Evolutionary conservation across 2,797 vertebrate genomes (phyloP).

Genomic region (Chromis chromis): DNA sequence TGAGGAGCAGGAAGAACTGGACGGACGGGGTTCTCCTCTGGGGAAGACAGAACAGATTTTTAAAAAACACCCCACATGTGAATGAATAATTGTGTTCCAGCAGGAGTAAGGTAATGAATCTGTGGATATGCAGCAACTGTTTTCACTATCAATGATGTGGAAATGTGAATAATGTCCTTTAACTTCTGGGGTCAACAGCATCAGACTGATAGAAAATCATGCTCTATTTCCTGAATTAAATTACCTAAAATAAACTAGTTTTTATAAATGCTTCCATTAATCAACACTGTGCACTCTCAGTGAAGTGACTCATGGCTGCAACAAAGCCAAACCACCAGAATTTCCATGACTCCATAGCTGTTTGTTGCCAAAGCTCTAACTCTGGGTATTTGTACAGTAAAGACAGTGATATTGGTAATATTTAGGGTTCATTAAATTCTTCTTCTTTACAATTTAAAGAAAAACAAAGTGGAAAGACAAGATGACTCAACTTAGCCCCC

Average conservation of each 20-base stretch:
- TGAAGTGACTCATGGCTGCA: constrained; percentile 21
- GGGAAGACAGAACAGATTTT: constrained; percentile 8
- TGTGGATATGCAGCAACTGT: constrained; percentile 22
- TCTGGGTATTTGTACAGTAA: not conserved
- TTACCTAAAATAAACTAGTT: constrained; percentile 4
- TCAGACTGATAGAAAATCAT: constrained; percentile 1
- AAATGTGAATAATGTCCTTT: constrained; percentile 9
- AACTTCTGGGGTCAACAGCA: constrained; percentile 9
- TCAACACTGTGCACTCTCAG: constrained; percentile 8
- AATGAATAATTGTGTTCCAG: not conserved
- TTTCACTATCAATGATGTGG: not conserved
- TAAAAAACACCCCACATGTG: not conserved
- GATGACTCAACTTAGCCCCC: not conserved
- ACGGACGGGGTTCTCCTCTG: constrained; percentile 52
- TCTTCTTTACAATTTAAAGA: not conserved
- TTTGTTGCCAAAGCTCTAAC: not conserved
- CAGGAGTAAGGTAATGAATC: not conserved
- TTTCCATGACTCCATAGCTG: not conserved
- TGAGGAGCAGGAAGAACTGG: constrained; percentile 28
- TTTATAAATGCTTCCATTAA: constrained; percentile 18
- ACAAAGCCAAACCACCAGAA: not conserved
- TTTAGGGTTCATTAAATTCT: not conserved
- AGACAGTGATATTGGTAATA: not conserved
- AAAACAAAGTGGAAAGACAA: not conserved
- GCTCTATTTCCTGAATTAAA: constrained; percentile 4